A percentile compares a stretch with the other conserved stretches of the same genome.
These are phyloP conservation scores for Polymixis flavicincta DNA, from an alignment of 2,888 invertebrate species.

Conservation along the genomic window DNA sequence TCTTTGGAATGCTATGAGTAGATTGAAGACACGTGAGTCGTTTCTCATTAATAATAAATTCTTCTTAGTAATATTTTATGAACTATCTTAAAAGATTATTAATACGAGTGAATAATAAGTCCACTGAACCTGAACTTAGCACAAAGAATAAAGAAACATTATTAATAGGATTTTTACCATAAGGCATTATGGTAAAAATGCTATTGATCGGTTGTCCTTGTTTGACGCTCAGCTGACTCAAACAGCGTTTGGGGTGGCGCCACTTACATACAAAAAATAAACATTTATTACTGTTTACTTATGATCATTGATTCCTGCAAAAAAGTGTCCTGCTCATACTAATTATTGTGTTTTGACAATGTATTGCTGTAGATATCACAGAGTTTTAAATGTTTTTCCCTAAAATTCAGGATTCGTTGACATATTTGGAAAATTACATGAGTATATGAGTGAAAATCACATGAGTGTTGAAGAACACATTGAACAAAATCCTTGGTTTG, in stretches of 20 bases:
- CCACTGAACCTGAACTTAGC: neutral
- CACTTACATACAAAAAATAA: neutral
- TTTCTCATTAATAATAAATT: neutral
- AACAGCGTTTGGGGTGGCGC: conserved; percentile 5
- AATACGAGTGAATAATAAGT: neutral
- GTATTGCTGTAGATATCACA: neutral
- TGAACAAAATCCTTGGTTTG: neutral
- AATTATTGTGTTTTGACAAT: neutral
- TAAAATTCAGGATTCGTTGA: neutral
- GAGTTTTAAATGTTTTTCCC: neutral
- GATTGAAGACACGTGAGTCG: neutral
- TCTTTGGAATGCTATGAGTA: neutral
- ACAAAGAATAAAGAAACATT: neutral
- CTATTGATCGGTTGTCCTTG: conserved; percentile 28
- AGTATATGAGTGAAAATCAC: neutral
- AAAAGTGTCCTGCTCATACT: neutral
- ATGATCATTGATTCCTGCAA: neutral
- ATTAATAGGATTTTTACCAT: no score
- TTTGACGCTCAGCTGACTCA: neutral
- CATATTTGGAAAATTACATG: neutral
- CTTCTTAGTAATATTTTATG: neutral
- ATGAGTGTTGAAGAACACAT: neutral
- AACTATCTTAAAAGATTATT: neutral
- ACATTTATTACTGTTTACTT: neutral
- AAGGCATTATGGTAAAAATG: neutral